Conservation (phyloP, 2,797 vertebrate genomes). For the Tarsius wallacei region DNA sequence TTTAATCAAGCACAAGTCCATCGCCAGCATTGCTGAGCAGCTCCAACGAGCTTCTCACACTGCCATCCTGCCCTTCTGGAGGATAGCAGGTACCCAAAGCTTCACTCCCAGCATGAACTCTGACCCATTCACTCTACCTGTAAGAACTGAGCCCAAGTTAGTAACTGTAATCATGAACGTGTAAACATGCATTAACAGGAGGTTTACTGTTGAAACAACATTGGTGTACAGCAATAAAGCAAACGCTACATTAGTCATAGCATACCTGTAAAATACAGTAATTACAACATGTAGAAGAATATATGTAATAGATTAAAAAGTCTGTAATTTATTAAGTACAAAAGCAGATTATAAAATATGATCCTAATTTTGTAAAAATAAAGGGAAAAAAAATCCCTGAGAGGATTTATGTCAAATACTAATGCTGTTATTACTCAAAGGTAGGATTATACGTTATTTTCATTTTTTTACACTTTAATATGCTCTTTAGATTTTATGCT, state of each 20-base stretch:
- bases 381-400: constrained; percentile 55
- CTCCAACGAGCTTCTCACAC: neutral
- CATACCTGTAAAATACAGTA: neutral
- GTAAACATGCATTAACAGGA: accelerated
- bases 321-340: constrained; percentile 74
- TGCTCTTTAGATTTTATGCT: constrained; percentile 52
- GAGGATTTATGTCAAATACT: constrained; percentile 27
- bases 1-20: neutral
- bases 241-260: too few species aligned
- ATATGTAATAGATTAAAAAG: neutral
- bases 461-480: constrained; percentile 49
- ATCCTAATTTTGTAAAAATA: constrained; percentile 54
- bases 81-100: neutral
- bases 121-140: neutral
- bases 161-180: accelerated
- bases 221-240: too few species aligned
- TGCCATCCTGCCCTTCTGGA: too few species aligned
- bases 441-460: neutral
- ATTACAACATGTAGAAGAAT: constrained; percentile 28
- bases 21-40: neutral
- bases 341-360: constrained; percentile 71
- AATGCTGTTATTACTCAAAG: constrained; percentile 31
- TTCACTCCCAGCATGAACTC: neutral
- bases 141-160: neutral
- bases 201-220: accelerated